Evolutionary conservation across 2,797 vertebrate species (phyloP).

Genomic region (Pipistrellus pygmaeus): DNA sequence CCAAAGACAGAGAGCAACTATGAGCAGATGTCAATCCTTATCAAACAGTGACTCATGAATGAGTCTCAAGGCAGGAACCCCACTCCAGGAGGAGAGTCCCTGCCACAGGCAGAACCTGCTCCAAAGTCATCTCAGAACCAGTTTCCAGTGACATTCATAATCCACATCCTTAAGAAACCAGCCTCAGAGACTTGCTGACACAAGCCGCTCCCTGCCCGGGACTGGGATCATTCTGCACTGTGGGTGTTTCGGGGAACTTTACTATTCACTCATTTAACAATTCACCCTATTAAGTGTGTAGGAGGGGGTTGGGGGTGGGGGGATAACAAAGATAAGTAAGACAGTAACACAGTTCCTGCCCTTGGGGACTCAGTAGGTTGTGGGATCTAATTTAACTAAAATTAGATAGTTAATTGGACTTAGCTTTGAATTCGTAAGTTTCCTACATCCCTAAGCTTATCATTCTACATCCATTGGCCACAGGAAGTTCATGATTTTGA

Average conservation of each 20-base stretch:
- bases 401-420: background rate
- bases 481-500: background rate
- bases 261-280: background rate
- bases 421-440: background rate
- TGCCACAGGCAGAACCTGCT: background rate
- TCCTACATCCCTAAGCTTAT: slow-evolving; percentile 11
- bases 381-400: background rate
- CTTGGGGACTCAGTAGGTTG: background rate
- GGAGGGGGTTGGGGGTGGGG: no score
- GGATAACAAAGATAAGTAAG: background rate
- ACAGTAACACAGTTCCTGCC: background rate
- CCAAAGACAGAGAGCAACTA: background rate
- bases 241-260: background rate
- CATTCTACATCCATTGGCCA: background rate
- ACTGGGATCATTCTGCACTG: background rate
- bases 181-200: background rate
- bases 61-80: background rate
- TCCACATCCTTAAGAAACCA: background rate
- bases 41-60: background rate
- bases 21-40: background rate
- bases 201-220: background rate
- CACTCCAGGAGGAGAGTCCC: background rate
- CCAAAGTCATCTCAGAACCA: background rate
- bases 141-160: background rate
- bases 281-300: background rate